These are phyloP conservation scores for Seriola dumerili DNA, from an alignment of 2,113 vertebrate genomes.

Conservation along the genomic window DNA sequence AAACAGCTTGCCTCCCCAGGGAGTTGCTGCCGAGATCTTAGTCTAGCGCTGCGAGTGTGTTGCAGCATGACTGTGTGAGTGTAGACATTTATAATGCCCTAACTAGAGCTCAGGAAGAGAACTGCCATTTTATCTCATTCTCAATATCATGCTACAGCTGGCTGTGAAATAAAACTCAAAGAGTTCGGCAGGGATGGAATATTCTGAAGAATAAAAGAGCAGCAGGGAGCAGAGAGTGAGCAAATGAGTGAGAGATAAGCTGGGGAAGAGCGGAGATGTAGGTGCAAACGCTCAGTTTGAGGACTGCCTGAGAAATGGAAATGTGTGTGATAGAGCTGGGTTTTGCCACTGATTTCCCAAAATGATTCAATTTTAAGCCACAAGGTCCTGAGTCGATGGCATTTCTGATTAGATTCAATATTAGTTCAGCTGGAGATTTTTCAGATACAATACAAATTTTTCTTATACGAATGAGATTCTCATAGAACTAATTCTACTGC, in stretches of 20 bases:
- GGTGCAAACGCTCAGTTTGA: conserved; percentile 39
- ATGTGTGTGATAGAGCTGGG: not conserved
- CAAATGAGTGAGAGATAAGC: conserved; percentile 51
- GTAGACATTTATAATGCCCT: conserved; percentile 64
- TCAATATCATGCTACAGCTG: conserved; percentile 47
- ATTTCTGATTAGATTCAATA: no score
- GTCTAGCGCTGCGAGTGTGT: conserved; percentile 39
- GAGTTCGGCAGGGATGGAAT: conserved; percentile 11
- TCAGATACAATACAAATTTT: no score
- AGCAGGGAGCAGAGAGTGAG: not conserved
- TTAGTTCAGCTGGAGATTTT: no score
- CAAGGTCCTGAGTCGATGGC: no score
- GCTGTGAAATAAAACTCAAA: conserved; percentile 51
- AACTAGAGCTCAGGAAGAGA: conserved; percentile 50
- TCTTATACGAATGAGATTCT: no score
- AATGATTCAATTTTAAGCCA: no score
- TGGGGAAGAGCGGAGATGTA: conserved; percentile 13
- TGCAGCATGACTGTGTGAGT: conserved; percentile 48
- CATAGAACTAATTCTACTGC: no score
- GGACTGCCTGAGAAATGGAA: conserved; percentile 37
- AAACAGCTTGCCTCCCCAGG: conserved; percentile 60
- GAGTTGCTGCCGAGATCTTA: conserved; percentile 48
- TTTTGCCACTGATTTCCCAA: no score
- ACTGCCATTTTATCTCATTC: conserved; percentile 69
- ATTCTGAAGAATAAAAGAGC: not conserved